These are phyloP conservation scores for Physella acuta DNA, from an alignment of 1,140 invertebrate genomes.

Conservation along the genomic window DNA sequence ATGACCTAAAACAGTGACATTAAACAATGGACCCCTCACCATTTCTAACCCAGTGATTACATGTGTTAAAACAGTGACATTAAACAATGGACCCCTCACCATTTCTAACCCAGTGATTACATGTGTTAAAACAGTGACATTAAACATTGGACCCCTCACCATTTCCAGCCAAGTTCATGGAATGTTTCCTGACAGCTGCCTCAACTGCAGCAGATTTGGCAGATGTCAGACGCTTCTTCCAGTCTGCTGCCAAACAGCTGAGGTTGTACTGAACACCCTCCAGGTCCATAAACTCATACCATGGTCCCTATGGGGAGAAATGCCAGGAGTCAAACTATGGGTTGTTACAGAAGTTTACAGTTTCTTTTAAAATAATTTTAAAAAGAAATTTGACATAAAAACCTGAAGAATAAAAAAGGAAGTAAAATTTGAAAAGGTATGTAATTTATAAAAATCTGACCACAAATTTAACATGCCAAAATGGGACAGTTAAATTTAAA, in stretches of 20 bases:
- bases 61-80: no score
- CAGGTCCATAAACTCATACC: slow-evolving; percentile 72
- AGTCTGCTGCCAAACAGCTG: slow-evolving; percentile 35
- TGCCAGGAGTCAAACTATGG: no score
- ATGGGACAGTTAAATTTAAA: no score
- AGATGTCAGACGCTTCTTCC: slow-evolving; percentile 31
- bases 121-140: no score
- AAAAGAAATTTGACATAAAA: background rate
- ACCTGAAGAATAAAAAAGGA: background rate
- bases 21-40: no score
- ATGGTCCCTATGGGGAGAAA: slow-evolving; percentile 59
- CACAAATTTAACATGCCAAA: no score
- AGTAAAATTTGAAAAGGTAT: background rate
- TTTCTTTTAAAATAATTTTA: background rate
- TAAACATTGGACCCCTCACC: no score
- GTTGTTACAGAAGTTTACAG: no score
- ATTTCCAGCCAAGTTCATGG: background rate
- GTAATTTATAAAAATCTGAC: background rate
- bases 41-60: no score
- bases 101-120: no score
- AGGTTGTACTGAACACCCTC: slow-evolving; percentile 59
- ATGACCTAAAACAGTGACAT: no score
- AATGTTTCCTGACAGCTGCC: background rate
- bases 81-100: no score
- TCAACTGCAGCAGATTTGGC: background rate